Evolutionary conservation across 2,113 vertebrate species (phyloP), one percentile per base, ranked within the genome.

Genomic region (Steatornis caripensis): DNA sequence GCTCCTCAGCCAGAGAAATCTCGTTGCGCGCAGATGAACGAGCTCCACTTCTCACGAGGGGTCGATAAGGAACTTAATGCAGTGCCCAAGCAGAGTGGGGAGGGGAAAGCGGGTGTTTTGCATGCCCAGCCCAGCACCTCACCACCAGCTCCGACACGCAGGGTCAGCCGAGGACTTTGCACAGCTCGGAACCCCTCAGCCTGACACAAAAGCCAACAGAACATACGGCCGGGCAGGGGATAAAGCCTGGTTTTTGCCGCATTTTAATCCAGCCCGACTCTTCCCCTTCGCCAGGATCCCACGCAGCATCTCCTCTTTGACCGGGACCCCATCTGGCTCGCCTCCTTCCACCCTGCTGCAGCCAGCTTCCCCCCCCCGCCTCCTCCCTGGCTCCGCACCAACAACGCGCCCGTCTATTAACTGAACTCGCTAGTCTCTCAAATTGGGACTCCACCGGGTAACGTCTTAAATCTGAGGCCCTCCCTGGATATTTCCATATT

Each of bases 401-500:
- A 9, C 20, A 64, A 24, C 2, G 39, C 11, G 7, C 36, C 17
- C 3, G 1, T 32, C 80, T 66, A 30, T 46, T 57, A 30, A 68
- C 2, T 1, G 55, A 70, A 36, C 71, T 65, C 6, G 9, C 36
- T 1, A 8, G 60, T 60, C 76, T 89, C 4, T 11, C 74, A 91
- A 96, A 55, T 9, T 16, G 64, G 77, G 88, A 39, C 80, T 84
- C 45, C 2, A 18, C 46, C 2, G 23, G 51, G 69, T 62, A 77
- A 29, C 6, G 24, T 12, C 60, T 94, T 77, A 68, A 92, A 90
- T 79, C 48, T 17, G 41, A 62, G 81, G 29, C 41, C 71, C 81
- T 97, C 75, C 90, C 95, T 48, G 62, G 87, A 5, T 88, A 72
- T 91, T 66, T 87, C 84, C 76, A 57, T 77, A 94, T 87, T 91